A percentile compares a stretch with the other conserved stretches of the same genome.
Conservation (phyloP, 2,797 vertebrate genomes). For the Pseudomugil gertrudae region DNA sequence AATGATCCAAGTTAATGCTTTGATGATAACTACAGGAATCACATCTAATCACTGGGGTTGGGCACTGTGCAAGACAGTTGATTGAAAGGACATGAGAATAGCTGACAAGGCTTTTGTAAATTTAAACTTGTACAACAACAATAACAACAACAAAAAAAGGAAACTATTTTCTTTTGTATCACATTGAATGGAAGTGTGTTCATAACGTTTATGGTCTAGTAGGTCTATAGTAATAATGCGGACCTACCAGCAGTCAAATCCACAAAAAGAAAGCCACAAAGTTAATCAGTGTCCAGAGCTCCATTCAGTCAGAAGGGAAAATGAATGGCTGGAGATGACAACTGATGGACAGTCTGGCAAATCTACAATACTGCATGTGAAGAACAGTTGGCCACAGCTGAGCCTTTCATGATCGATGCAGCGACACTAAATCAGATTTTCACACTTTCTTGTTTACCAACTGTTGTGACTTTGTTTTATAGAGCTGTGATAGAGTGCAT, state of each 20-base stretch:
- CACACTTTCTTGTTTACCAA: slow-evolving; percentile 43
- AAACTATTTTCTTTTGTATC: not conserved
- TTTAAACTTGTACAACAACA: not conserved
- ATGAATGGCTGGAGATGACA: slow-evolving; percentile 31
- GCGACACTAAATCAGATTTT: slow-evolving; percentile 46
- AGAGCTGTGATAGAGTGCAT: not conserved
- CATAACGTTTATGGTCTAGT: slow-evolving; percentile 29
- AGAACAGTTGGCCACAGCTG: slow-evolving; percentile 32
- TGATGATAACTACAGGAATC: slow-evolving; percentile 32
- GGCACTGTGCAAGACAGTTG: slow-evolving; percentile 12
- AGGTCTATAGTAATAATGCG: slow-evolving; percentile 17
- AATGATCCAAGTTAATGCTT: slow-evolving; percentile 34
- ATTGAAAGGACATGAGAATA: slow-evolving; percentile 27
- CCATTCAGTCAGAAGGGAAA: slow-evolving; percentile 20
- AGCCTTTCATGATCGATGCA: slow-evolving; percentile 44
- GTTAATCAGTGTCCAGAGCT: slow-evolving; percentile 13
- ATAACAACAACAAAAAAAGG: not conserved
- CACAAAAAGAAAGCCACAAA: slow-evolving; percentile 27
- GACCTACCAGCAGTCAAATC: slow-evolving; percentile 16
- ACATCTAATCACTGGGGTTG: slow-evolving; percentile 24
- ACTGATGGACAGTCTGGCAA: slow-evolving; percentile 22
- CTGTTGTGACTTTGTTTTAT: slow-evolving; percentile 37
- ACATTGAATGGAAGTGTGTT: slow-evolving; percentile 13
- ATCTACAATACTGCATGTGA: slow-evolving; percentile 28
- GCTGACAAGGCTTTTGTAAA: not conserved